Conservation (phyloP, 2,888 invertebrate genomes). For the Sinotaia quadrata region DNA sequence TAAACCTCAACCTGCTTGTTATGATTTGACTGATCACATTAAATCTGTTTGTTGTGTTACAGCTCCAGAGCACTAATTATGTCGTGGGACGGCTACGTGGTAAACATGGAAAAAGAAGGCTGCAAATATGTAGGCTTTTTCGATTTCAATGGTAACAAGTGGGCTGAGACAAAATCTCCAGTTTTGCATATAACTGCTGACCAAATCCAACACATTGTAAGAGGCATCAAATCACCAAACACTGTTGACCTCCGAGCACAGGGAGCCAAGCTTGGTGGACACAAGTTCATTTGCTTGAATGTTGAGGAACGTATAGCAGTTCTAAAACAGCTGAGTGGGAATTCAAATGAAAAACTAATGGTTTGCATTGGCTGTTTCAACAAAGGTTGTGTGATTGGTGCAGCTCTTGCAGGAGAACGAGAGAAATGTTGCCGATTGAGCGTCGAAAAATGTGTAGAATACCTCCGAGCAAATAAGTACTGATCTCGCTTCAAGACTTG, state of each 20-base stretch:
- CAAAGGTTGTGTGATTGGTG: slow-evolving; percentile 4
- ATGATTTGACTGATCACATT: too few relatives aligned
- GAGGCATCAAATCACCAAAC: slow-evolving; percentile 23
- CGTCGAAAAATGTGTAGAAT: slow-evolving; percentile 15
- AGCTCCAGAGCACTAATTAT: slow-evolving; percentile 1
- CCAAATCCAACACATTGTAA: slow-evolving; percentile 27
- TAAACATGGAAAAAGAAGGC: slow-evolving; percentile 31
- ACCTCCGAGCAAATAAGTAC: slow-evolving; percentile 1
- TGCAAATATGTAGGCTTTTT: slow-evolving; percentile 31
- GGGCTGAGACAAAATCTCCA: slow-evolving; percentile 32
- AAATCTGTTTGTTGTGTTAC: too few relatives aligned
- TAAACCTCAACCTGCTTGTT: too few relatives aligned
- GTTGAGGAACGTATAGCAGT: slow-evolving; percentile 2
- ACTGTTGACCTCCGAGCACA: not conserved
- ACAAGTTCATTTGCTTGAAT: slow-evolving; percentile 7
- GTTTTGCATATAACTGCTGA: slow-evolving; percentile 18
- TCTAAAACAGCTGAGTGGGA: slow-evolving; percentile 13
- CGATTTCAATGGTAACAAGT: slow-evolving; percentile 30
- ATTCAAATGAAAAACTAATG: slow-evolving; percentile 24
- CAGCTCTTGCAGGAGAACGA: slow-evolving; percentile 9
- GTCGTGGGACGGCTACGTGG: slow-evolving; percentile 35
- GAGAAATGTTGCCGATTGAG: slow-evolving; percentile 12
- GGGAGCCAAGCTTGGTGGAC: slow-evolving; percentile 3
- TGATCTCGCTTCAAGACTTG: not conserved
- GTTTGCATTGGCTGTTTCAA: slow-evolving; percentile 14